A percentile compares a stretch with the other conserved stretches of the same genome.
These are phyloP conservation scores for Muscicapa adusta DNA, from an alignment of 2,113 vertebrate genomes.

Conservation along the genomic window DNA sequence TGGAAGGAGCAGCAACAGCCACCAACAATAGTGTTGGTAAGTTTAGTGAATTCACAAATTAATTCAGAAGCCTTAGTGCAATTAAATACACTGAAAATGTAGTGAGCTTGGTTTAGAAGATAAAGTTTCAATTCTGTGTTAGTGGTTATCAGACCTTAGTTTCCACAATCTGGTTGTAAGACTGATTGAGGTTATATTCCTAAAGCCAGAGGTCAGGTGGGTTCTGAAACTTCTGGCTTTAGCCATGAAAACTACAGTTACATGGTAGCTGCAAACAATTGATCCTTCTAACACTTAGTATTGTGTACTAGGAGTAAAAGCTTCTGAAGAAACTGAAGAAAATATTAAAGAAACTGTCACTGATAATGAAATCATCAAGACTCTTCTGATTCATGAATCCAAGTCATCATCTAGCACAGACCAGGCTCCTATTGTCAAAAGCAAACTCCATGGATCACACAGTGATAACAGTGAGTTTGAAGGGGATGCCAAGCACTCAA, in stretches of 20 bases:
- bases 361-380: slow-evolving; percentile 56
- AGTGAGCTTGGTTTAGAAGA: neutral
- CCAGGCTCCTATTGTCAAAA: neutral
- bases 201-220: neutral
- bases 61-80: neutral
- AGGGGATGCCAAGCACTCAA: neutral
- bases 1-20: neutral
- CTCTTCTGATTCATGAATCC: slow-evolving; percentile 60
- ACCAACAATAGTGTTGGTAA: neutral
- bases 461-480: slow-evolving; percentile 21
- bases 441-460: neutral
- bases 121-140: neutral
- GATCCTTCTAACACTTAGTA: neutral
- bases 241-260: neutral
- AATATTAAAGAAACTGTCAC: neutral
- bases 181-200: neutral
- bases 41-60: neutral
- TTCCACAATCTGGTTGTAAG: neutral
- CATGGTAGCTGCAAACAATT: neutral
- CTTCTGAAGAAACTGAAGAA: neutral
- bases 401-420: neutral
- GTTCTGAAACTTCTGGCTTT: neutral
- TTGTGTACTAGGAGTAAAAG: neutral
- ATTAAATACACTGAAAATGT: neutral
- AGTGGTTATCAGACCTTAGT: neutral